A percentile compares a stretch with the other conserved stretches of the same genome.
Conservation (phyloP, 1,140 invertebrate genomes). For the Hyles vespertilio region DNA sequence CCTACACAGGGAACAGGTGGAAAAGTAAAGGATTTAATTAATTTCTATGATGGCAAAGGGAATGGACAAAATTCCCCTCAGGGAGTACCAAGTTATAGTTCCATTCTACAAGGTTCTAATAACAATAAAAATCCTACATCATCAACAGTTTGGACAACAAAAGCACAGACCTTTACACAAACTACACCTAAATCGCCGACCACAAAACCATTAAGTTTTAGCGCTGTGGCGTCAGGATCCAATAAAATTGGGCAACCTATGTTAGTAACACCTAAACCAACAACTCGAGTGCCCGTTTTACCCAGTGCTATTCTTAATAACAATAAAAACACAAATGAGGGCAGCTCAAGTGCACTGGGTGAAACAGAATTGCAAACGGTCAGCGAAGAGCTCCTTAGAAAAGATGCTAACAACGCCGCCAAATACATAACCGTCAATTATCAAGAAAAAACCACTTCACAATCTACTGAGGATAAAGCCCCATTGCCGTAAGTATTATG, state of each 20-base stretch:
- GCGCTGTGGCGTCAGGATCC: constrained; percentile 41
- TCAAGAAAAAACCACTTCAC: constrained; percentile 83
- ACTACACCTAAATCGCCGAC: constrained; percentile 13
- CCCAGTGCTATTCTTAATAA: constrained; percentile 59
- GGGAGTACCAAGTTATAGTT: constrained; percentile 54
- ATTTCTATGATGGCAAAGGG: constrained; percentile 54
- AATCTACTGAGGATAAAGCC: constrained; percentile 82
- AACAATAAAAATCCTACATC: constrained; percentile 20
- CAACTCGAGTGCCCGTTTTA: constrained; percentile 34
- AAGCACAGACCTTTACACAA: constrained; percentile 4
- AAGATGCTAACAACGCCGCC: constrained; percentile 83
- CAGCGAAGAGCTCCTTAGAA: constrained; percentile 82
- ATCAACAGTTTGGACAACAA: constrained; percentile 8
- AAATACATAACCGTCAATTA: constrained; percentile 81
- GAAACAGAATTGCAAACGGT: constrained; percentile 81
- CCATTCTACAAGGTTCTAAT: constrained; percentile 40
- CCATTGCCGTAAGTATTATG: constrained; percentile 80
- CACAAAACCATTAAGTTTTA: constrained; percentile 50
- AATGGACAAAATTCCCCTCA: constrained; percentile 22
- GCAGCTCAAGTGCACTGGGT: constrained; percentile 27
- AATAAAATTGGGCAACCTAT: constrained; percentile 24
- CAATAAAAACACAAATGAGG: constrained; percentile 41
- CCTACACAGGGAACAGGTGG: constrained; percentile 28
- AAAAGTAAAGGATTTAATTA: constrained; percentile 62
- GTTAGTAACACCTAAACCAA: constrained; percentile 27